Evolutionary conservation across 2,113 vertebrate species (phyloP).

Genomic region (Castor canadensis): DNA sequence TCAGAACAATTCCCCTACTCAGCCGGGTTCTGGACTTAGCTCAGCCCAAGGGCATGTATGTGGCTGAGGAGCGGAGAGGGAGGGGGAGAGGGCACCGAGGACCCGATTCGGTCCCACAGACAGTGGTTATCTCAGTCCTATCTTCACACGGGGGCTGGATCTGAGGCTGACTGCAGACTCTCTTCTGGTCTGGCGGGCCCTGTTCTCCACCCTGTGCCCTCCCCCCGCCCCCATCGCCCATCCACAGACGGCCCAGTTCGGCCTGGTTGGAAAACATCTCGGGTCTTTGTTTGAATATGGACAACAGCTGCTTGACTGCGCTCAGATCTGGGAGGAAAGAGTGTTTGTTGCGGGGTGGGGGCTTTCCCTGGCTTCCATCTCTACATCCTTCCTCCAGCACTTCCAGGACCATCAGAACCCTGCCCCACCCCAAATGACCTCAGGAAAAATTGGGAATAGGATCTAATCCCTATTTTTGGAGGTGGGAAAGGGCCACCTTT

Average conservation of each 20-base stretch:
- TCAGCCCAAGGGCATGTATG: conserved; percentile 85
- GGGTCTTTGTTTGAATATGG: conserved; percentile 69
- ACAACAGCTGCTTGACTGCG: conserved; percentile 62
- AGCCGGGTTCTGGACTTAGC: conserved; percentile 84
- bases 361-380: neutral
- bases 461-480: neutral
- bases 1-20: conserved; percentile 89
- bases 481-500: neutral
- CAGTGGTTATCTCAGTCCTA: conserved; percentile 49
- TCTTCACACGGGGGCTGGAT: neutral
- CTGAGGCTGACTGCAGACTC: neutral
- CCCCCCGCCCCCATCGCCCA: neutral
- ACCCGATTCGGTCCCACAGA: conserved; percentile 59
- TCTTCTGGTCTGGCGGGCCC: neutral
- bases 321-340: conserved; percentile 26
- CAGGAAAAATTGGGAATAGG: neutral
- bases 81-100: conserved; percentile 57
- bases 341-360: neutral
- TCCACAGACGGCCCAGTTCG: conserved; percentile 15
- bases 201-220: neutral
- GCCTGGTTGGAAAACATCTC: conserved; percentile 29
- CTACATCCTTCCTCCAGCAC: neutral
- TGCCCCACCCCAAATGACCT: neutral
- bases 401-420: neutral
- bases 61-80: conserved; percentile 67